Evolutionary conservation across 2,113 vertebrate species (phyloP).

Genomic region (Callipepla californica): DNA sequence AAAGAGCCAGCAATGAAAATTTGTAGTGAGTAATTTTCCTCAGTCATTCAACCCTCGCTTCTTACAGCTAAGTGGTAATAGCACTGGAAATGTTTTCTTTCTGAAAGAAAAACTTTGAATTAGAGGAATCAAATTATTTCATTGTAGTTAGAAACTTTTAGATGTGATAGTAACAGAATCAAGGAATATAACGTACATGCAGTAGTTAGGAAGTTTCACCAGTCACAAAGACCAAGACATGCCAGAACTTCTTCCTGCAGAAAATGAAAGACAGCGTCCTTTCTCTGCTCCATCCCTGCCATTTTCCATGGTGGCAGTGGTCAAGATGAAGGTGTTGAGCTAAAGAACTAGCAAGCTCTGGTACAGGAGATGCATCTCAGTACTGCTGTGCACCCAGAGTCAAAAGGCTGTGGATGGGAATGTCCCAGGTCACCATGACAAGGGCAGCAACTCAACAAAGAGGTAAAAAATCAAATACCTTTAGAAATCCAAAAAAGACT

Average conservation of each 20-base stretch:
- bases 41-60: not conserved
- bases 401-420: not conserved
- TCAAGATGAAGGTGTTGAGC: not conserved
- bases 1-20: not conserved
- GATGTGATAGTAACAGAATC: not conserved
- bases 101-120: not conserved
- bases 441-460: not conserved
- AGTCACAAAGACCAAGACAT: not conserved
- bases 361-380: not conserved
- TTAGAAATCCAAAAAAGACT: not conserved
- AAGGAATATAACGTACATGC: not conserved
- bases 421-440: not conserved
- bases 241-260: not conserved
- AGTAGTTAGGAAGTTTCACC: not conserved
- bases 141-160: not conserved
- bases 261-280: not conserved
- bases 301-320: not conserved
- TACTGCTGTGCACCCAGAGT: not conserved
- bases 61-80: not conserved
- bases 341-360: not conserved
- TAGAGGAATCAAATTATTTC: not conserved
- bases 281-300: accelerated
- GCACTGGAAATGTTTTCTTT: not conserved
- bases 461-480: not conserved
- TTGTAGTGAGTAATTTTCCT: not conserved